Percentiles rank a stretch among this genome's conserved stretches.
Evolutionary conservation across 35 echinoderm and acorn worm genomes (phyloP).

Genomic region (Heliocidaris tuberculata): DNA sequence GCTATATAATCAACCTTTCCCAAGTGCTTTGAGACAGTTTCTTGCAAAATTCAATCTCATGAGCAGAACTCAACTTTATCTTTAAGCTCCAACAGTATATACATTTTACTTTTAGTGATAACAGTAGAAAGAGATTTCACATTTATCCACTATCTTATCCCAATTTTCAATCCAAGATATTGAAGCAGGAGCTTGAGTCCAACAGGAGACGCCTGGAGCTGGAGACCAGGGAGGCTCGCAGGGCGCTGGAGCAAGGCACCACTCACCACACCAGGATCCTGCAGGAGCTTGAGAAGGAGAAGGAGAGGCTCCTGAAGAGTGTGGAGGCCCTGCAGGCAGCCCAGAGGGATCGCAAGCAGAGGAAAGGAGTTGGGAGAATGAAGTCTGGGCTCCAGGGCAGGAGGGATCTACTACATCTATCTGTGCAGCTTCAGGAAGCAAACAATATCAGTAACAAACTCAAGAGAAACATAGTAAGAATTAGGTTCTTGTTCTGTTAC

Average conservation of each 20-base stretch:
- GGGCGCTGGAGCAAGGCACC: slow-evolving; percentile 37
- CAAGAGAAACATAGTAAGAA: slow-evolving; percentile 71
- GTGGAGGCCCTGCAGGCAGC: slow-evolving; percentile 51
- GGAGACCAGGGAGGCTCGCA: slow-evolving; percentile 48
- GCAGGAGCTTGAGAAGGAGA: slow-evolving; percentile 69
- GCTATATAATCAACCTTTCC: no score
- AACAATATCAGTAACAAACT: slow-evolving; percentile 81
- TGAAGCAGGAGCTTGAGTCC: slow-evolving; percentile 66
- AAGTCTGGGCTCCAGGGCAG: slow-evolving; percentile 46
- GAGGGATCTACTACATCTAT: slow-evolving; percentile 62
- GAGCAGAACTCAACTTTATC: no score
- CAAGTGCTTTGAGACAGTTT: no score
- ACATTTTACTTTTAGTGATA: no score
- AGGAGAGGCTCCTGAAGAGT: slow-evolving; percentile 46
- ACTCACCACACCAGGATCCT: slow-evolving; percentile 56
- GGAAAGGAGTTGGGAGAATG: neutral
- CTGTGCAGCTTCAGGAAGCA: slow-evolving; percentile 77
- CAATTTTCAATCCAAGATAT: slow-evolving; percentile 23
- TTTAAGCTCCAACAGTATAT: no score
- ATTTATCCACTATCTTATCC: no score
- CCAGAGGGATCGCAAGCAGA: slow-evolving; percentile 16
- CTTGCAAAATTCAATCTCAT: no score
- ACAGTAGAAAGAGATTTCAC: no score
- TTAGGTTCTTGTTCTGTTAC: no score
- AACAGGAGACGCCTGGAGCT: slow-evolving; percentile 64